Base-by-base conservation (phyloP, 2,797 vertebrate species). In the Nyctalus aviator region DNA sequence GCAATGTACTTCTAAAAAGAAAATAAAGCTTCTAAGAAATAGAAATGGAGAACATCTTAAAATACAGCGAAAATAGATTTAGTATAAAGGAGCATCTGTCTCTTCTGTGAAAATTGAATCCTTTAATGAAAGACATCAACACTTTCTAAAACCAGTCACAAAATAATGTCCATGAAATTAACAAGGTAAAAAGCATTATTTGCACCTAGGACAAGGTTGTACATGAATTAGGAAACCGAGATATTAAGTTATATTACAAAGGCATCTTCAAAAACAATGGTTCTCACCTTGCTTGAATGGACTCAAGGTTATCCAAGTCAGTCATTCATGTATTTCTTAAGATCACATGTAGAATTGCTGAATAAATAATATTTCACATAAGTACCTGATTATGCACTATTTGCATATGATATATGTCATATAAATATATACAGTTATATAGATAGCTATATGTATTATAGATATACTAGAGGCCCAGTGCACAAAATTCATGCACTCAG, bases 361-460 rank as follows among this genome's bases (percentile, higher is more conserved):
- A 12, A 69, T 84, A 85, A 79, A 75, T 62, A 53, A 44, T 77
- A 72, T 86, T 86, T 79, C n/a, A 76, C 48, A 41, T 21, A 82
- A 90, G 64, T 75, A 37, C 3, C 53, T 50, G 27, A 25, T 59
- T 66, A 73, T 76, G 4, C 32, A 46, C 17, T 85, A 53, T 55
- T 41, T 92, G 1, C 35, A 27, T 77, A 84, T 50, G 9, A 59
- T 53, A 55, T 23, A 66, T 81, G 46, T 66, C 3, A 69, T 5
- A 77, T 66, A 62, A 81, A 84, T n/a, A 69, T 30, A 88, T 64
- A 8, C 30, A 53, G 21, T 25, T 81, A 77, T n/a, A 17, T 44
- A 41, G 13, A 68, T 79, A 46, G 69, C 10, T 41, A 55, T 35
- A 66, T 37, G 9, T 84, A 53, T 8, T 77, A 55, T 92, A 82